Conservation (phyloP, 1,140 invertebrate species). For the Trichogramma pretiosum region DNA sequence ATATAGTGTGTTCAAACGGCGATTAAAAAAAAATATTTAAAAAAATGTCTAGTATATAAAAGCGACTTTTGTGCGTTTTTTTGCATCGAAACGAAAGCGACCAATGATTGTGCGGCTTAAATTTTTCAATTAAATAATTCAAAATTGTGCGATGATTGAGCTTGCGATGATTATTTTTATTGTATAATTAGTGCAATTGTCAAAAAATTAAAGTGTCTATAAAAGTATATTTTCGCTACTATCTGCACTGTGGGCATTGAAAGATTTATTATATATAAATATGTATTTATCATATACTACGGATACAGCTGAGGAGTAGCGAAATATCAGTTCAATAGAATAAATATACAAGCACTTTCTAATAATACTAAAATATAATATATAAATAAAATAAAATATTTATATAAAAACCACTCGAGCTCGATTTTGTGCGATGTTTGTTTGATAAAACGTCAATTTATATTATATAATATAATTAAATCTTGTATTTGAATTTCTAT, state of each 20-base stretch:
- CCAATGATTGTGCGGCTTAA: slow-evolving; percentile 2
- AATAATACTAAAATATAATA: not conserved
- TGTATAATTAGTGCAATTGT: too few relatives aligned
- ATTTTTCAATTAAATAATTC: slow-evolving; percentile 7
- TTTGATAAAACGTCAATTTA: slow-evolving; percentile 7
- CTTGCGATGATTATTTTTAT: too few relatives aligned
- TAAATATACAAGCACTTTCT: not conserved
- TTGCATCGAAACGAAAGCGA: not conserved
- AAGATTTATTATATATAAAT: not conserved
- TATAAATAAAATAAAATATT: too few relatives aligned
- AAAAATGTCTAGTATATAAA: too few relatives aligned
- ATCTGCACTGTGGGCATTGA: slow-evolving; percentile 1
- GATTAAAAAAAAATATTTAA: not conserved
- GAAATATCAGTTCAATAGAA: not conserved
- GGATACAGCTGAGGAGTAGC: not conserved
- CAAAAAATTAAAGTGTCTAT: not conserved
- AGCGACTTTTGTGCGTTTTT: not conserved
- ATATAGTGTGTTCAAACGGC: not conserved
- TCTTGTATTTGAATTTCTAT: slow-evolving; percentile 9
- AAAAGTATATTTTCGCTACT: too few relatives aligned
- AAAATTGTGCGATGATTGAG: not conserved
- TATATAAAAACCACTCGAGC: too few relatives aligned
- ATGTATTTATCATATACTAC: slow-evolving; percentile 6
- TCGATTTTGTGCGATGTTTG: not conserved
- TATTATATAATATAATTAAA: too few relatives aligned